Percentiles rank a stretch among this genome's conserved stretches.
These are phyloP conservation scores for Mustela lutreola DNA, from an alignment of 2,113 vertebrate genomes.

Conservation along the genomic window DNA sequence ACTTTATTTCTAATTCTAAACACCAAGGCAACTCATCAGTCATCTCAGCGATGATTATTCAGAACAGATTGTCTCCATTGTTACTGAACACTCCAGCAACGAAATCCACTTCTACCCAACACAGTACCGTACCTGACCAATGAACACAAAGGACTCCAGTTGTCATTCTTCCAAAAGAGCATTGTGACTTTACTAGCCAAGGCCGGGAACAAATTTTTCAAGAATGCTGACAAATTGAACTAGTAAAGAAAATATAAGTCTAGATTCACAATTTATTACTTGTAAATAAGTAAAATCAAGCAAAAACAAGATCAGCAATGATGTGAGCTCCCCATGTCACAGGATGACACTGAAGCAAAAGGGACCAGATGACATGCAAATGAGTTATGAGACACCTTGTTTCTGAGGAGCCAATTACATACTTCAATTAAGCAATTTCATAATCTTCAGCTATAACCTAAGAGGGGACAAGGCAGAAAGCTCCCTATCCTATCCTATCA, in stretches of 20 bases:
- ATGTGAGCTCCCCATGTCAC: neutral
- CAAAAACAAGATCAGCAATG: neutral
- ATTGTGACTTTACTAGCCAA: neutral
- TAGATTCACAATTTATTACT: neutral
- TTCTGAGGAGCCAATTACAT: neutral
- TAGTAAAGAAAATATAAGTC: neutral
- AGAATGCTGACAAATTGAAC: neutral
- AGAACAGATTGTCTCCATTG: neutral
- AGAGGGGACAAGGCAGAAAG: neutral
- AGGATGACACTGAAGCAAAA: neutral
- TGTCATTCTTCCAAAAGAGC: neutral
- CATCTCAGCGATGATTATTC: neutral
- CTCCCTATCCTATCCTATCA: fast-evolving
- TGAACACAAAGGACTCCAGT: neutral
- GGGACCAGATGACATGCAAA: neutral
- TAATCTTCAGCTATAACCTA: neutral
- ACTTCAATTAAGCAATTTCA: neutral
- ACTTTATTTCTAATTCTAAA: neutral
- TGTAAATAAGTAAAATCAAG: neutral
- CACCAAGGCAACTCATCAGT: neutral
- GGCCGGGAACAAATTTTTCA: neutral
- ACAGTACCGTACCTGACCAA: neutral
- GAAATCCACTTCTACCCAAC: neutral
- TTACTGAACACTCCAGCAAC: neutral
- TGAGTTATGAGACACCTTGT: neutral